These are phyloP conservation scores for Lithobates sylvaticus DNA, from an alignment of 2,797 vertebrate species.

Conservation along the genomic window DNA sequence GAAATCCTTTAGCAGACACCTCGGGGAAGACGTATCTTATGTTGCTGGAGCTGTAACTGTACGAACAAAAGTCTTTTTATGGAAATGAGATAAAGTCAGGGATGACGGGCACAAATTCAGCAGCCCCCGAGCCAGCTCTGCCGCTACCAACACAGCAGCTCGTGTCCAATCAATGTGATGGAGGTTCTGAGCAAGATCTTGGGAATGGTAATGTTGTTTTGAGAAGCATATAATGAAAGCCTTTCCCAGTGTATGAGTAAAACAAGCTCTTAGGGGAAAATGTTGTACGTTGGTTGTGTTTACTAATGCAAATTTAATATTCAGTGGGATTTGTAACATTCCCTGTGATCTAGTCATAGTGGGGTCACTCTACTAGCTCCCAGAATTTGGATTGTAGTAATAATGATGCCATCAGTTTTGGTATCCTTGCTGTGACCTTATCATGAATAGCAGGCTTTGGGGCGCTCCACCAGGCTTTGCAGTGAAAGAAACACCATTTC, in stretches of 20 bases:
- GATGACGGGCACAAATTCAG: slow-evolving; percentile 42
- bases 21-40: slow-evolving; percentile 45
- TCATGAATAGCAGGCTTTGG: too few relatives aligned
- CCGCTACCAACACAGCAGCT: slow-evolving; percentile 28
- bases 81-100: slow-evolving; percentile 49
- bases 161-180: slow-evolving; percentile 52
- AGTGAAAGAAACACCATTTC: too few relatives aligned
- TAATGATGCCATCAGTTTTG: too few relatives aligned
- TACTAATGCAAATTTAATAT: neutral
- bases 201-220: slow-evolving; percentile 28
- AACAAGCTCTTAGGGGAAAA: neutral
- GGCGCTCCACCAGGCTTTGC: too few relatives aligned
- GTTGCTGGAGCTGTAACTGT: slow-evolving; percentile 32
- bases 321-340: neutral
- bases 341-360: too few relatives aligned
- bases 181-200: slow-evolving; percentile 11
- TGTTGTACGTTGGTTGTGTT: neutral
- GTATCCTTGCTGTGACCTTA: too few relatives aligned
- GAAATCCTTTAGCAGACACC: slow-evolving; percentile 45
- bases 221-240: slow-evolving; percentile 24
- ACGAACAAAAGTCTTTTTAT: slow-evolving; percentile 46
- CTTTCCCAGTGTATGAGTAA: slow-evolving; percentile 5
- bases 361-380: too few relatives aligned
- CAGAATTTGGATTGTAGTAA: too few relatives aligned
- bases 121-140: slow-evolving; percentile 31